These are phyloP conservation scores for Pachyseris speciosa DNA, from an alignment of 64 coral and sea anemone genomes.

Conservation along the genomic window DNA sequence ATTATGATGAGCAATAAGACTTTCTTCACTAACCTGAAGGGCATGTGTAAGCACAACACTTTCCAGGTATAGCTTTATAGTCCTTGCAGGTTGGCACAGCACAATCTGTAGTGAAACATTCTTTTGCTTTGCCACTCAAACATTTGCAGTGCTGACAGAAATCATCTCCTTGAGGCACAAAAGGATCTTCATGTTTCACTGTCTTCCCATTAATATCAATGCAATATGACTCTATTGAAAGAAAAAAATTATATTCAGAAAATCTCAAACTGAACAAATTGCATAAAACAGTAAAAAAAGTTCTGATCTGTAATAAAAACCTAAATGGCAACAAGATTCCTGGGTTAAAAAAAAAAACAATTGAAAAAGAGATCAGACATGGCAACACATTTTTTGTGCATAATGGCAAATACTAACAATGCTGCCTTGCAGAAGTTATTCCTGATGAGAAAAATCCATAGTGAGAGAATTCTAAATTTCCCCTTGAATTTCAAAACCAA, in stretches of 20 bases:
- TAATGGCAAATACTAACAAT: not conserved
- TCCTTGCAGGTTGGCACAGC: constrained; percentile 87
- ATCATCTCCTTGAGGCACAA: constrained; percentile 76
- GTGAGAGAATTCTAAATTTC: not conserved
- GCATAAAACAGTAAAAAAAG: no score
- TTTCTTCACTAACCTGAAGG: constrained; percentile 65
- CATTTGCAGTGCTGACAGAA: constrained; percentile 91
- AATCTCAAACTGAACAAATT: not conserved
- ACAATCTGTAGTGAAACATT: constrained; percentile 78
- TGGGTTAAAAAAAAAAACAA: not conserved
- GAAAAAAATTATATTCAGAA: not conserved
- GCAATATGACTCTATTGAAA: constrained; percentile 65
- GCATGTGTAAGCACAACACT: constrained; percentile 89
- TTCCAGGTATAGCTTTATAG: constrained; percentile 84
- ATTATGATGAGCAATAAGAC: not conserved
- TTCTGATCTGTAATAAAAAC: no score
- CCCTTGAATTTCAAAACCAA: no score
- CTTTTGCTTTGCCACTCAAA: constrained; percentile 54
- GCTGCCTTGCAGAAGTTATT: not conserved
- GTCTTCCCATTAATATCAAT: constrained; percentile 74
- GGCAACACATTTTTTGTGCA: not conserved
- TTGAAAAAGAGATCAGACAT: not conserved
- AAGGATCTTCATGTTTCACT: constrained; percentile 68
- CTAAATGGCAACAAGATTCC: not conserved
- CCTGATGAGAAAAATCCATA: constrained; percentile 5